Evolutionary conservation across 2,797 vertebrate genomes (phyloP).

Genomic region (Dermochelys coriacea): DNA sequence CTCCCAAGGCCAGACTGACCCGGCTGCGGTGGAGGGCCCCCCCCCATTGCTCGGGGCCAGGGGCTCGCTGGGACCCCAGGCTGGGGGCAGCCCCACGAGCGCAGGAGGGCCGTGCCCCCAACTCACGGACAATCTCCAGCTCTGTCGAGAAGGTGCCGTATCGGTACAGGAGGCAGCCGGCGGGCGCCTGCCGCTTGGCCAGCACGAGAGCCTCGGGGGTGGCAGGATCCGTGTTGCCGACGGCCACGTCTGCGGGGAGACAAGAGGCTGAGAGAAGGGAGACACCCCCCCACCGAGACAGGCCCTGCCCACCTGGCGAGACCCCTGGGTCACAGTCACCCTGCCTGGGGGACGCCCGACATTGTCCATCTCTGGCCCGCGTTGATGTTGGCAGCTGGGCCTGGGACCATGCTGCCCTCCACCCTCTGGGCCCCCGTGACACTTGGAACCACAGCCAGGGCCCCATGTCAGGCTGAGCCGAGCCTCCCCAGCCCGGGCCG

Average conservation of each 20-base stretch:
- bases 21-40: too few species aligned
- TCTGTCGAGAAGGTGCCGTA: conserved; percentile 90
- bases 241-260: not conserved
- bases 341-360: not conserved
- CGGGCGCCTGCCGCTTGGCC: conserved; percentile 89
- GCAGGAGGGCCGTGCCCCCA: fast-evolving
- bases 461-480: not conserved
- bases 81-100: not conserved
- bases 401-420: too few species aligned
- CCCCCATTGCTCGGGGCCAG: too few species aligned
- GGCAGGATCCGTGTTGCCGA: not conserved
- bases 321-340: too few species aligned
- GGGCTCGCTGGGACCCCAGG: too few species aligned
- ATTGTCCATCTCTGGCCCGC: too few species aligned
- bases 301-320: not conserved
- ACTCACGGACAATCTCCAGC: conserved; percentile 91
- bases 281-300: not conserved
- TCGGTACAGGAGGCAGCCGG: conserved; percentile 89
- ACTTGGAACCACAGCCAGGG: too few species aligned
- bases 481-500: fast-evolving
- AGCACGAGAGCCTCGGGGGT: conserved; percentile 80
- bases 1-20: too few species aligned
- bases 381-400: too few species aligned
- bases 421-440: not conserved
- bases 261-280: not conserved